Base-by-base conservation (phyloP, 2,113 vertebrate genomes). In the Setophaga kirtlandii region DNA sequence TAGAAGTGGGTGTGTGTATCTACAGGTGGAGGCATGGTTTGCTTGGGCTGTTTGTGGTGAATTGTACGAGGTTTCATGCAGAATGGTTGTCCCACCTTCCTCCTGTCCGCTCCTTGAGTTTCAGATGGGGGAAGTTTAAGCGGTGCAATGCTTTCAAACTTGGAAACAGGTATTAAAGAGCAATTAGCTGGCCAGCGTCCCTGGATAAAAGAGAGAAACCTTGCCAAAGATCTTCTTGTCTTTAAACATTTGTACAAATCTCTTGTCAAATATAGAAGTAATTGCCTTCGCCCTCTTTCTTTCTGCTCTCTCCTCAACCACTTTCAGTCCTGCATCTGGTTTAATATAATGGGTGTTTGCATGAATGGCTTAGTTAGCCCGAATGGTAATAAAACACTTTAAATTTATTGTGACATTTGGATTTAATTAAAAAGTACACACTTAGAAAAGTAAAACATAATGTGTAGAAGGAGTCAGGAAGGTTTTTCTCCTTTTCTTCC, bases 351-450 rank as follows among this genome's bases (percentile, higher is more conserved):
- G 83, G 94, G 97, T 95, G 91, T 96, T 98, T 97, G 96, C 97
- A 89, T 97, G 97, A 97, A 97, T 96, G 97, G 97, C 96, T 98
- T 97, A 97, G 97, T 98, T 97, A 98, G 97, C 96, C 94, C 18
- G n/a, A 89, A 87, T 96, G 81, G 96, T 97, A 98, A 98, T 98
- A 98, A 98, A 98, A 98, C 98, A 98, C 96, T 98, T 98, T 90
- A 97, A 98, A 98, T 98, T 98, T 98, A 98, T 98, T 97, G 97
- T 98, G 98, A 98, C 98, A 98, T 98, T 98, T 98, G 98, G 97
- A 98, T 98, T 98, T 98, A 98, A 98, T 98, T 98, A 98, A 98
- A 98, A 98, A 98, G 98, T 98, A 98, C 97, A 98, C 97, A 98
- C 97, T 98, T 98, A 98, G 97, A 97, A 98, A 98, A 98, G 98